phyloP scores from a whole-genome alignment of 2,113 vertebrate species.

The Zapornia atra region DNA sequence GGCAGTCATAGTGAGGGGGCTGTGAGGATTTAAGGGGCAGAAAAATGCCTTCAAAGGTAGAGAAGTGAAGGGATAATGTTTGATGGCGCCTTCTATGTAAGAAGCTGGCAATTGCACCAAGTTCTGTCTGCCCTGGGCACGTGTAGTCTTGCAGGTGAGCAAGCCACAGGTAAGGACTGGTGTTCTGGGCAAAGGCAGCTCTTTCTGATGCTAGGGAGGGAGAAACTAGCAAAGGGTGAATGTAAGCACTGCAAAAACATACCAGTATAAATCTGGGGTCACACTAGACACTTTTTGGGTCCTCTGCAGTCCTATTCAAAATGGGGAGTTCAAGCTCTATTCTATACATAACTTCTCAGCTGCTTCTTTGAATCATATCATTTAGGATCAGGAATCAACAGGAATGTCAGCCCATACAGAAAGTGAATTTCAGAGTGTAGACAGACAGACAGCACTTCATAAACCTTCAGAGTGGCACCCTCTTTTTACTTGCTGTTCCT shows the following conservation, averaged over 20 bases:
- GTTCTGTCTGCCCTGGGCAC: background rate
- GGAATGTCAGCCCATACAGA: background rate
- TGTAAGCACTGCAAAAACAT: background rate
- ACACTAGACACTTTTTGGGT: background rate
- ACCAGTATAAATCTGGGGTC: background rate
- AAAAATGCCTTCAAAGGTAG: background rate
- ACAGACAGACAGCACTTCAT: background rate
- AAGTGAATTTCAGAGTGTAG: background rate
- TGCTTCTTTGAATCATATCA: background rate
- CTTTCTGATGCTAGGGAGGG: background rate
- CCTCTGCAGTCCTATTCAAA: background rate
- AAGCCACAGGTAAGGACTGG: fast-evolving
- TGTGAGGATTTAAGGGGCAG: background rate
- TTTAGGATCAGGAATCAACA: background rate
- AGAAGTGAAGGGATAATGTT: background rate
- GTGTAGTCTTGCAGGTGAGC: background rate
- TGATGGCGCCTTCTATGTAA: background rate
- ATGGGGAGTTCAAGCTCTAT: background rate
- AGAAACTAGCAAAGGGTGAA: background rate
- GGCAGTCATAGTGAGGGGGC: background rate
- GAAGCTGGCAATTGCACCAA: background rate
- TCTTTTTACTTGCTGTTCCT: background rate
- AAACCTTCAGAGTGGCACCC: background rate
- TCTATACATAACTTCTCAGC: background rate
- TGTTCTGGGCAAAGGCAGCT: background rate